These are phyloP conservation scores for Scotopteryx bipunctaria DNA, from an alignment of 2,888 invertebrate species.

Conservation along the genomic window DNA sequence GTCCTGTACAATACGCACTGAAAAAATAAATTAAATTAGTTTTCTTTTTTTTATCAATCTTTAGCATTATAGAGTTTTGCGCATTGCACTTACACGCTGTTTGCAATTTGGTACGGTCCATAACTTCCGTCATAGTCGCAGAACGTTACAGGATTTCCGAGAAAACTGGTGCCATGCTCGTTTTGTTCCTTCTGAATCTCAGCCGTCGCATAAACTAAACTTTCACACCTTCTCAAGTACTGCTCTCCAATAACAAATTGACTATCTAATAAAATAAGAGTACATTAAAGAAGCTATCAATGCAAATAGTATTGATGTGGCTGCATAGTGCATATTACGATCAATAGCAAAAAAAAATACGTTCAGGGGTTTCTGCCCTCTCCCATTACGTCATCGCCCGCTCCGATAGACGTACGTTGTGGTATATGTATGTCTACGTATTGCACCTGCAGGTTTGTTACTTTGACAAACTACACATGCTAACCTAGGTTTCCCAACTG, in stretches of 20 bases:
- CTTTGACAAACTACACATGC: constrained; percentile 33
- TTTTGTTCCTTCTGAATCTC: constrained; percentile 79
- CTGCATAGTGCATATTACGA: constrained; percentile 25
- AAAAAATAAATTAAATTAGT: constrained; percentile 28
- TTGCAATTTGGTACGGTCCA: constrained; percentile 78
- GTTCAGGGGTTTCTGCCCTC: constrained; percentile 48
- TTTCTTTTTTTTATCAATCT: neutral
- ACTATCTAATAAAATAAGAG: constrained; percentile 63
- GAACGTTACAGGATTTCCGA: constrained; percentile 75
- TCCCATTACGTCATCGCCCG: constrained; percentile 48
- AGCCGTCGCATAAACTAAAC: constrained; percentile 80
- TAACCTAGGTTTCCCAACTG: constrained; percentile 38
- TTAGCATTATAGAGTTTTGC: neutral
- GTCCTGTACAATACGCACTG: constrained; percentile 85
- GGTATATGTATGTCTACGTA: neutral
- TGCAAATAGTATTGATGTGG: constrained; percentile 18
- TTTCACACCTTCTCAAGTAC: constrained; percentile 87
- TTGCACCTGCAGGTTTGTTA: constrained; percentile 39
- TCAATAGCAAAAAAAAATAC: constrained; percentile 43
- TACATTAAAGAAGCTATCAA: constrained; percentile 4
- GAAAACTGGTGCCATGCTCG: constrained; percentile 83
- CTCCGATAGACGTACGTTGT: constrained; percentile 31
- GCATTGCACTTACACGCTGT: constrained; percentile 77
- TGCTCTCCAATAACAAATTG: constrained; percentile 71
- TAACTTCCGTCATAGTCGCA: constrained; percentile 88